These are phyloP conservation scores for Phalacrocorax pelagicus DNA, from an alignment of 2,113 vertebrate genomes.

Conservation along the genomic window DNA sequence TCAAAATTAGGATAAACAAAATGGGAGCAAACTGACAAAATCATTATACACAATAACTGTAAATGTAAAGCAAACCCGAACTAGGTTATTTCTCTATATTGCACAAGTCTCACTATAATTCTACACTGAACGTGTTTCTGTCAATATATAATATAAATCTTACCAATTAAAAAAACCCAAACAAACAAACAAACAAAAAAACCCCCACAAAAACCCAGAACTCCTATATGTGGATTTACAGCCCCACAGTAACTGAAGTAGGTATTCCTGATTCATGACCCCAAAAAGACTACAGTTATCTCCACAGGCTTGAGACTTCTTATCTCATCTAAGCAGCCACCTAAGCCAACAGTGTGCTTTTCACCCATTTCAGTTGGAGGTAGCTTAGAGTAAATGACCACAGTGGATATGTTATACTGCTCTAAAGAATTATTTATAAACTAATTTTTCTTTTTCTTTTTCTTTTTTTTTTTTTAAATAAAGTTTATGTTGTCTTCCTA, in stretches of 20 bases:
- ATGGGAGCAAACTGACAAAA: conserved; percentile 11
- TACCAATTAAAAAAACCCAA: neutral
- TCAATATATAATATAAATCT: neutral
- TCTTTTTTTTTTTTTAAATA: neutral
- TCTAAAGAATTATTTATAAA: neutral
- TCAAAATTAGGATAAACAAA: neutral
- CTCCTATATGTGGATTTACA: neutral
- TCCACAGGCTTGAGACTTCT: neutral
- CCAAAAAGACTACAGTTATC: neutral
- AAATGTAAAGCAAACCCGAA: neutral
- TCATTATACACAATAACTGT: neutral
- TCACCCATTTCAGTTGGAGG: neutral
- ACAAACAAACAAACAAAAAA: neutral
- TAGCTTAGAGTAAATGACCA: neutral
- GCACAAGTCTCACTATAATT: neutral
- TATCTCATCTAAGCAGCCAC: fast-evolving
- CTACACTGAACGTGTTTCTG: neutral
- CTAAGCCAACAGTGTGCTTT: neutral
- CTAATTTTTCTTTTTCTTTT: no score
- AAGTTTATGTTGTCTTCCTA: neutral
- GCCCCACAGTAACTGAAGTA: neutral
- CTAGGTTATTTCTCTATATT: neutral
- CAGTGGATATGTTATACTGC: neutral
- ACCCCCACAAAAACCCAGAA: neutral
- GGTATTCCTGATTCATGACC: neutral